These are phyloP conservation scores for Clostera curtula DNA, from an alignment of 2,888 invertebrate genomes.

Conservation along the genomic window DNA sequence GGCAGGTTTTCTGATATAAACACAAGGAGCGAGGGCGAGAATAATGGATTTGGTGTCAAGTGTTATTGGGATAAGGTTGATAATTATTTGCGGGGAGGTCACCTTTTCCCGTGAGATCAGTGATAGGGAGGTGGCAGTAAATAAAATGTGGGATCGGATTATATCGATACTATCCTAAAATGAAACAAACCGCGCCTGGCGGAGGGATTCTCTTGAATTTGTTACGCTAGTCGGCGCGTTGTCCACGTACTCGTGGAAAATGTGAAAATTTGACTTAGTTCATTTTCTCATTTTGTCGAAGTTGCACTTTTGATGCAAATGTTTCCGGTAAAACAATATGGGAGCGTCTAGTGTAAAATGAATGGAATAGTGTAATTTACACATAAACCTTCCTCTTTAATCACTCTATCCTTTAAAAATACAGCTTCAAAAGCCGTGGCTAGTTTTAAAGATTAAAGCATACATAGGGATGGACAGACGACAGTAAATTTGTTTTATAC, in stretches of 20 bases:
- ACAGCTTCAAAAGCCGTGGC: no score
- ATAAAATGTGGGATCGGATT: conserved; percentile 72
- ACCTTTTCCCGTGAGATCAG: conserved; percentile 41
- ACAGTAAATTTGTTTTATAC: no score
- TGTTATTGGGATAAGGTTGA: conserved; percentile 41
- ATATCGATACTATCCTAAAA: conserved; percentile 75
- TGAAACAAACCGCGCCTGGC: conserved; percentile 66
- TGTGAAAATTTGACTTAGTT: conserved; percentile 40
- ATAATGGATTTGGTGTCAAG: conserved; percentile 42
- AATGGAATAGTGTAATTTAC: no score
- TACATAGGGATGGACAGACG: no score
- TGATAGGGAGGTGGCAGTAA: conserved; percentile 65
- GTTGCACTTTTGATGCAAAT: conserved; percentile 18
- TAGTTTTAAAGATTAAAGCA: no score
- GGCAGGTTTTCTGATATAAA: conserved; percentile 33
- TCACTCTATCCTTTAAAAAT: no score
- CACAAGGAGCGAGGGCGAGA: conserved; percentile 42
- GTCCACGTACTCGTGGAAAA: conserved; percentile 41
- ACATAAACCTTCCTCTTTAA: no score
- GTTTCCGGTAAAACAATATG: neutral
- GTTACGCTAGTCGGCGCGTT: conserved; percentile 46
- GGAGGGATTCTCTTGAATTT: conserved; percentile 63
- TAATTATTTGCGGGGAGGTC: conserved; percentile 34
- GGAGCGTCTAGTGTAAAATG: neutral
- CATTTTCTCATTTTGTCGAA: conserved; percentile 25